Conservation (phyloP, 1,140 invertebrate species). For the Saccostrea glomerata region DNA sequence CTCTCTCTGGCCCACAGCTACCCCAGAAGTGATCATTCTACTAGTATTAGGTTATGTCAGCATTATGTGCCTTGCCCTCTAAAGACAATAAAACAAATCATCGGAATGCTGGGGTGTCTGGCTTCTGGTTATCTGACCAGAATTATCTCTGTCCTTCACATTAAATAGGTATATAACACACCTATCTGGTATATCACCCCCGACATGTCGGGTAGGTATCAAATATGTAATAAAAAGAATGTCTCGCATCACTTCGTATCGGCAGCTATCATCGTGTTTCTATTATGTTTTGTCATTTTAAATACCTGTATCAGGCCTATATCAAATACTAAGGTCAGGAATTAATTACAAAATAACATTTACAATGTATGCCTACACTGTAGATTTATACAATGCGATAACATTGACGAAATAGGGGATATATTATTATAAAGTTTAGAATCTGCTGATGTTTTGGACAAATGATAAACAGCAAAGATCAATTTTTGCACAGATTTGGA, state of each 20-base stretch:
- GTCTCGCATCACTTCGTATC: not conserved
- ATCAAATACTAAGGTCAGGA: not conserved
- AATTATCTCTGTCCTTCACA: slow-evolving; percentile 11
- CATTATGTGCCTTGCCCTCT: not conserved
- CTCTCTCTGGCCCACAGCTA: not conserved
- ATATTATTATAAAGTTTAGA: not conserved
- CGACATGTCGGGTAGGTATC: slow-evolving; percentile 1
- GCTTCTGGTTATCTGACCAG: not conserved
- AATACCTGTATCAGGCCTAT: slow-evolving; percentile 8
- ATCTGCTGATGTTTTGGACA: not conserved
- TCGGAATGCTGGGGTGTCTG: not conserved
- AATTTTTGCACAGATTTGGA: not conserved
- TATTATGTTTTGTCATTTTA: slow-evolving; percentile 36
- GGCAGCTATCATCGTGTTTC: slow-evolving; percentile 14
- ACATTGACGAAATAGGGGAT: not conserved
- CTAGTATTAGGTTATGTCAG: not conserved
- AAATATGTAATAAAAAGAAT: slow-evolving; percentile 1
- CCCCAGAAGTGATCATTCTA: not conserved
- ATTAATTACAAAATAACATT: slow-evolving; percentile 10
- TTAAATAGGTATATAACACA: not conserved
- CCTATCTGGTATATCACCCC: not conserved
- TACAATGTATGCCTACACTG: not conserved
- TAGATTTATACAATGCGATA: not conserved
- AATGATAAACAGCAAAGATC: not conserved
- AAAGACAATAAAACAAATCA: not conserved